These are phyloP conservation scores for Biston stratarius DNA, from an alignment of 2,888 invertebrate species.

Conservation along the genomic window DNA sequence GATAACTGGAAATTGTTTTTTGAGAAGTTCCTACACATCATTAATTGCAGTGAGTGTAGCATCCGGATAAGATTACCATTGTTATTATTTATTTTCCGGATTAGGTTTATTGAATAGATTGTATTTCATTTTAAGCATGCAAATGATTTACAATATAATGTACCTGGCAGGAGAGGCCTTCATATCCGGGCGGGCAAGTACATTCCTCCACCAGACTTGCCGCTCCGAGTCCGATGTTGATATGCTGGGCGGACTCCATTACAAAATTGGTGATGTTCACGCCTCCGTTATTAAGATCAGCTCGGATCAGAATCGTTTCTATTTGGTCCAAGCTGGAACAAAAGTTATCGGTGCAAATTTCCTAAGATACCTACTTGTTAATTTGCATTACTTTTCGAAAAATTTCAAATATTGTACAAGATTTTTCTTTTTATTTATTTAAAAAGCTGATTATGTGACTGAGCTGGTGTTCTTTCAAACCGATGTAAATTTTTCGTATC, in stretches of 20 bases:
- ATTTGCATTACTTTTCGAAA: not conserved
- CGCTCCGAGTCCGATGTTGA: slow-evolving; percentile 91
- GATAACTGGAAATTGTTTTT: no score
- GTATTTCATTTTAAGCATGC: no score
- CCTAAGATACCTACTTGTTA: not conserved
- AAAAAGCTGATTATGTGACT: no score
- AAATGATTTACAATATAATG: not conserved
- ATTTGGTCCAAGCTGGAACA: slow-evolving; percentile 90
- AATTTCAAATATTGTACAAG: not conserved
- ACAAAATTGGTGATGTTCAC: slow-evolving; percentile 90
- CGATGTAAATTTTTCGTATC: no score
- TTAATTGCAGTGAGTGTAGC: no score
- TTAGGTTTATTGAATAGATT: no score
- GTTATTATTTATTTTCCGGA: no score
- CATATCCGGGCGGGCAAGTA: slow-evolving; percentile 93
- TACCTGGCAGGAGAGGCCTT: slow-evolving; percentile 94
- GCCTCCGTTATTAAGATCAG: slow-evolving; percentile 89
- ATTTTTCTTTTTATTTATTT: no score
- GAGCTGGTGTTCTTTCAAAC: no score
- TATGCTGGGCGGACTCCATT: slow-evolving; percentile 92
- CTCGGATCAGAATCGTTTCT: slow-evolving; percentile 92
- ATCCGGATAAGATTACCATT: no score
- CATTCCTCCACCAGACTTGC: slow-evolving; percentile 96
- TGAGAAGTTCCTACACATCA: no score
- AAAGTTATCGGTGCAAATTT: not conserved